Evolutionary conservation across 1,140 invertebrate genomes (phyloP).

Genomic region (Drosophila baimaii): DNA sequence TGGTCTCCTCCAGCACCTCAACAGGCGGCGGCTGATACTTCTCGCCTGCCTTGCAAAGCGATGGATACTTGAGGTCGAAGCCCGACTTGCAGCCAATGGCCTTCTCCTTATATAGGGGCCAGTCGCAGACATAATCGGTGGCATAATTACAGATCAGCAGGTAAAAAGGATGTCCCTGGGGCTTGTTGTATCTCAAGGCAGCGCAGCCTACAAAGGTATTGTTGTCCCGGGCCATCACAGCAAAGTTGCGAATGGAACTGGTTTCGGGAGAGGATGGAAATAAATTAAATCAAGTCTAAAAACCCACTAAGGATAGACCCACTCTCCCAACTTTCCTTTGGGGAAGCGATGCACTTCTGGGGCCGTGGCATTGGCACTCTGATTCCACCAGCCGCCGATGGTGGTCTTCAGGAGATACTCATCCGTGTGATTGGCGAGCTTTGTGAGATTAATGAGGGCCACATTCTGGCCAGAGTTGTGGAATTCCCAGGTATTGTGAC

Average conservation of each 20-base stretch:
- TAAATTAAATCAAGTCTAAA: not conserved
- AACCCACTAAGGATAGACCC: too few species aligned
- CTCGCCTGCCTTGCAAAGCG: conserved; percentile 55
- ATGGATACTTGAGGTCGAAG: conserved; percentile 39
- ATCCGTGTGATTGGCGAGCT: conserved; percentile 1
- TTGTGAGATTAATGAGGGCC: conserved; percentile 34
- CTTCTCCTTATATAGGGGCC: conserved; percentile 50
- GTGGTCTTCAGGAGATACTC: conserved; percentile 41
- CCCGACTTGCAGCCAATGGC: conserved; percentile 54
- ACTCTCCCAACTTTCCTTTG: conserved; percentile 55
- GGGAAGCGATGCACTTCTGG: conserved; percentile 46
- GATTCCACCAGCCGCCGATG: conserved; percentile 60
- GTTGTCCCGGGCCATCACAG: conserved; percentile 65
- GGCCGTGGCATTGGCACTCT: conserved; percentile 38
- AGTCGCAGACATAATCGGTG: conserved; percentile 35
- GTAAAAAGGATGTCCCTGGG: conserved; percentile 25
- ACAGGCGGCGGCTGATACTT: conserved; percentile 13
- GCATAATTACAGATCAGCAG: conserved; percentile 70
- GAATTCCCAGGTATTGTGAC: conserved; percentile 60
- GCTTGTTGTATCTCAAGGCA: conserved; percentile 34
- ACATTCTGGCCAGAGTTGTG: conserved; percentile 60
- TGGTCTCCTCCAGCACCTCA: conserved; percentile 26
- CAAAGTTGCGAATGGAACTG: conserved; percentile 63
- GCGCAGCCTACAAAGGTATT: conserved; percentile 65
- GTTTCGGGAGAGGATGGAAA: not conserved